Percentiles rank a stretch among this genome's conserved stretches.
Evolutionary conservation across 2,113 vertebrate genomes (phyloP).

Genomic region (Chelonoidis abingdonii): DNA sequence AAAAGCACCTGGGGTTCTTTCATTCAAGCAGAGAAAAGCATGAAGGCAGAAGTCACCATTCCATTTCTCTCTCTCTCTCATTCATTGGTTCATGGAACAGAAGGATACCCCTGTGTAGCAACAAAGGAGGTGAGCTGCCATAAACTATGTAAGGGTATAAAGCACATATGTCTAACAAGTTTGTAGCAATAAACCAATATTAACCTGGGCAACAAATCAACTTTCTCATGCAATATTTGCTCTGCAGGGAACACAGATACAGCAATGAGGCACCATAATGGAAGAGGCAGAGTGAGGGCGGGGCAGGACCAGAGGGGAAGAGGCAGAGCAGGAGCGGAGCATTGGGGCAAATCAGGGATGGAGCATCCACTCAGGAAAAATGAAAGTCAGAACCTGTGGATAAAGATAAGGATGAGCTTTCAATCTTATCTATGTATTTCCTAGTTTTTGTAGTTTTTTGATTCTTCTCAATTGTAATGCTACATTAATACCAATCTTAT

Average conservation of each 20-base stretch:
- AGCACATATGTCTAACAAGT: background rate
- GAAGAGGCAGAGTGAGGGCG: background rate
- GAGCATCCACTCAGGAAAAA: too few species aligned
- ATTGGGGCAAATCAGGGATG: too few species aligned
- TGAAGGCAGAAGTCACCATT: constrained; percentile 30
- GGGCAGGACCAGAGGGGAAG: accelerated
- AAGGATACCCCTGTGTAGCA: background rate
- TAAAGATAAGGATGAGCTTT: background rate
- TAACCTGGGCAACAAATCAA: background rate
- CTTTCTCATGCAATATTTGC: background rate
- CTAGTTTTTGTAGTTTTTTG: background rate
- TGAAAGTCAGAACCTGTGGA: background rate
- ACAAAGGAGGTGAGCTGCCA: background rate
- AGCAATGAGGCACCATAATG: too few species aligned
- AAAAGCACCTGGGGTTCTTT: constrained; percentile 73
- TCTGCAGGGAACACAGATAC: background rate
- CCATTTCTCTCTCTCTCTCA: constrained; percentile 6
- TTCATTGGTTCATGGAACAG: constrained; percentile 33
- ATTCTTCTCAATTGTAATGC: background rate
- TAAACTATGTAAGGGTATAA: background rate
- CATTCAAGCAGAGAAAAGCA: constrained; percentile 60
- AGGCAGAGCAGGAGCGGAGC: accelerated
- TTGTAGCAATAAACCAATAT: background rate
- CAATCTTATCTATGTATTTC: background rate
- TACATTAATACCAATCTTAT: background rate